Evolutionary conservation across 1,140 invertebrate species (phyloP), one percentile per base, ranked within the genome.

Genomic region (Druon quercuslanigerum): DNA sequence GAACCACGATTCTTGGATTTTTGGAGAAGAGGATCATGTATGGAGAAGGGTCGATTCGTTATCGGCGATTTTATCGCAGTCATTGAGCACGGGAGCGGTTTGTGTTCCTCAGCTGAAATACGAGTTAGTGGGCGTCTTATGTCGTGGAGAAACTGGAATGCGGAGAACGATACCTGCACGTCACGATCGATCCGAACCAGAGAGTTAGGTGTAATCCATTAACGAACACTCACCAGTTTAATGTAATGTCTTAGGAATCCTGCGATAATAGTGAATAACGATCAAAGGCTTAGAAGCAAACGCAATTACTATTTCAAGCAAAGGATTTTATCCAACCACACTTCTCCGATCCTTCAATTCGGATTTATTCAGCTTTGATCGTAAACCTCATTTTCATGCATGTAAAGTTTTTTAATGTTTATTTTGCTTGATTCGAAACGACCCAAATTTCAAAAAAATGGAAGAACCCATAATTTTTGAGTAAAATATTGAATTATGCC

Each of bases 11-110:
- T 66, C 60, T n/a, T 66, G 25, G 25, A 66, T 46, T 66, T 66
- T 83, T 80, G 82, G 77, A 66, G 73, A 40, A 71, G 40, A 66
- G 79, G 81, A 83, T 84, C 81, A 83, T 81, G 79, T 60, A 73
- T 52, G 74, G 72, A 78, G 66, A 72, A 79, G 75, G 54, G 70
- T 73, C 74, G 20, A 71, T 79, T 84, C 77, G 83, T 84, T 85
- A 79, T 66, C 33, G 73, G 75, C 56, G 83, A 85, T 85, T 85
- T 85, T 85, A 85, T 85, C 83, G 79, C 66, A 75, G 74, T 79
- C 73, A 75, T 78, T 50, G 77, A 76, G 77, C 71, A 19, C 66
- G 74, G 73, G 14, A 72, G 71, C 70, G 52, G 40, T 25, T 51
- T 84, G 82, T 75, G 82, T 83, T 84, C 76, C 77, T 79, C 57